phyloP scores from a whole-genome alignment of 2,113 vertebrate genomes.

The Cephalopholis sonnerati region DNA sequence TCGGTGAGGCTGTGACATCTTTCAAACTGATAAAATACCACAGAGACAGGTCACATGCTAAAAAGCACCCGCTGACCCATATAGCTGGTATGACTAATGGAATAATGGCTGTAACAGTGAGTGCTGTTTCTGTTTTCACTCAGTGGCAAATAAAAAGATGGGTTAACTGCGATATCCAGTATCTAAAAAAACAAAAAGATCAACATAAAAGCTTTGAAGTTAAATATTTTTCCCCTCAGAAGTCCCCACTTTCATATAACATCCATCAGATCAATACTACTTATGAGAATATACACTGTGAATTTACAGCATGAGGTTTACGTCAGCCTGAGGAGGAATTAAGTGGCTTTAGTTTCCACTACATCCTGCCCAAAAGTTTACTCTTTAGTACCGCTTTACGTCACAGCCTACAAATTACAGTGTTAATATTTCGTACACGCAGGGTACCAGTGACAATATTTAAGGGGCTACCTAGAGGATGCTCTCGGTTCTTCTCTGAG shows the following conservation, averaged over 20 bases:
- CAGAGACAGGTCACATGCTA: slow-evolving; percentile 10
- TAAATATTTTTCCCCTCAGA: neutral
- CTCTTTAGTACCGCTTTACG: neutral
- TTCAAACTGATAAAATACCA: slow-evolving; percentile 16
- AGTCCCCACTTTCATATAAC: neutral
- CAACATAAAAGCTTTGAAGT: slow-evolving; percentile 1
- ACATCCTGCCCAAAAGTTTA: neutral
- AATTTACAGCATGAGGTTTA: slow-evolving; percentile 48
- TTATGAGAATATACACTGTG: slow-evolving; percentile 42
- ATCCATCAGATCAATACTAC: slow-evolving; percentile 17
- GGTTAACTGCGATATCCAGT: neutral
- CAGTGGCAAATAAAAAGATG: slow-evolving; percentile 15
- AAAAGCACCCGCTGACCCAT: slow-evolving; percentile 28
- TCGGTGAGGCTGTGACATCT: slow-evolving; percentile 19
- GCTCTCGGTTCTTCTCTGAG: neutral
- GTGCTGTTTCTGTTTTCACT: slow-evolving; percentile 1
- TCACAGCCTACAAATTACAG: neutral
- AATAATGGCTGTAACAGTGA: slow-evolving; percentile 6
- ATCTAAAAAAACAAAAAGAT: neutral
- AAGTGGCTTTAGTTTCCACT: neutral
- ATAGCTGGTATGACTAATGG: slow-evolving; percentile 38
- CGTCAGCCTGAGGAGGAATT: slow-evolving; percentile 20
- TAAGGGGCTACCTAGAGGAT: neutral
- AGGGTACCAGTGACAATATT: neutral
- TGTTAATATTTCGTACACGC: neutral